phyloP scores from a whole-genome alignment of 2,888 invertebrate species.

The Drosophila rellima region DNA sequence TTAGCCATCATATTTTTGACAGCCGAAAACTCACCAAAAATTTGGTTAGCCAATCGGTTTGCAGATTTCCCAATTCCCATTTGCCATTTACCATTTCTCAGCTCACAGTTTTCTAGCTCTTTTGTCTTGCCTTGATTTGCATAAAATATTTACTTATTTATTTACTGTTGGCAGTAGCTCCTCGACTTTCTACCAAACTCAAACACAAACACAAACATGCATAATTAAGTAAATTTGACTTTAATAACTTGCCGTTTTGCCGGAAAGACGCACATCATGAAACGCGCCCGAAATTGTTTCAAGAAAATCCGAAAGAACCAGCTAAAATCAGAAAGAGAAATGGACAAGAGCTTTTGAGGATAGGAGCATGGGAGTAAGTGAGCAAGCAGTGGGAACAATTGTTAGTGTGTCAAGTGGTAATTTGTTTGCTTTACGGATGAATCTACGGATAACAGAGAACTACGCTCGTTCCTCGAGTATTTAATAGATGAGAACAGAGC shows the following conservation, averaged over 20 bases:
- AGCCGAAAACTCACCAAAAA: slow-evolving; percentile 30
- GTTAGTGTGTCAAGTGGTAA: slow-evolving; percentile 16
- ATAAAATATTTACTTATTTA: slow-evolving; percentile 42
- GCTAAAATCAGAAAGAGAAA: slow-evolving; percentile 7
- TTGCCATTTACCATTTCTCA: slow-evolving; percentile 2
- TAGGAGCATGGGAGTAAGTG: neutral
- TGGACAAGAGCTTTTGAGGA: neutral
- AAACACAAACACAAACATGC: slow-evolving; percentile 37
- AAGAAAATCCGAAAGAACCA: slow-evolving; percentile 3
- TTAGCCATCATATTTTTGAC: slow-evolving; percentile 54
- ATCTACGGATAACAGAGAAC: slow-evolving; percentile 16
- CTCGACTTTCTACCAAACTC: slow-evolving; percentile 9
- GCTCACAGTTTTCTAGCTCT: slow-evolving; percentile 22
- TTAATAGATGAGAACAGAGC: neutral
- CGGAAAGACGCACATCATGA: slow-evolving; percentile 9
- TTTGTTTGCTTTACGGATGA: slow-evolving; percentile 14
- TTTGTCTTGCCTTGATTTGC: slow-evolving; percentile 34
- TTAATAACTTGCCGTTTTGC: slow-evolving; percentile 62
- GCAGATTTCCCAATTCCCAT: neutral
- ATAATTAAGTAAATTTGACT: slow-evolving; percentile 74
- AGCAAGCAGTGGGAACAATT: neutral
- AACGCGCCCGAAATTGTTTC: slow-evolving; percentile 3
- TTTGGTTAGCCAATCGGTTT: slow-evolving; percentile 48
- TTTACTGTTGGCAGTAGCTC: slow-evolving; percentile 33
- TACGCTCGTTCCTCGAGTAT: neutral